A percentile compares a stretch with the other conserved stretches of the same genome.
Evolutionary conservation across 2,888 invertebrate species (phyloP).

Genomic region (Conops quadrifasciatus): DNA sequence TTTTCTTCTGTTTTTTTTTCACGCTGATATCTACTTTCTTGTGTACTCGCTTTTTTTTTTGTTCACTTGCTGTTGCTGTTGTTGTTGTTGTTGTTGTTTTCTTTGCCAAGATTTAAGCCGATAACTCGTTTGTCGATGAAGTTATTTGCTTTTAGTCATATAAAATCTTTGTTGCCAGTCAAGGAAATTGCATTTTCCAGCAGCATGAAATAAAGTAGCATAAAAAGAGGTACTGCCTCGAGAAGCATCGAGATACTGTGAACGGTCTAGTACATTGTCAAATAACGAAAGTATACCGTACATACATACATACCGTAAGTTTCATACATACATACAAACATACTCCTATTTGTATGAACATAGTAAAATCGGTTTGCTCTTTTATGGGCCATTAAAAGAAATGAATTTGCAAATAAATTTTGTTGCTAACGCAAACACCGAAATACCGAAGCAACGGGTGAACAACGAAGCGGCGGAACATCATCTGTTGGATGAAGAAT

Average conservation of each 20-base stretch:
- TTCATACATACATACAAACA: conserved; percentile 24
- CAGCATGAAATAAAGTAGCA: conserved; percentile 52
- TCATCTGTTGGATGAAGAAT: too few species aligned
- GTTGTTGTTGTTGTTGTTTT: neutral
- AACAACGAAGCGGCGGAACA: neutral
- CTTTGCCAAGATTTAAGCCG: too few species aligned
- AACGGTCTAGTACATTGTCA: too few species aligned
- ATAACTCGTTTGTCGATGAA: conserved; percentile 12
- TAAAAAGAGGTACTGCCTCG: conserved; percentile 31
- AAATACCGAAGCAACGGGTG: neutral
- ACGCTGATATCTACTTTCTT: neutral
- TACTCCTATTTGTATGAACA: neutral
- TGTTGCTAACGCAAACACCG: conserved; percentile 42
- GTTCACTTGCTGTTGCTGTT: neutral
- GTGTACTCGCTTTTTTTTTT: neutral
- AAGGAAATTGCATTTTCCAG: conserved; percentile 59
- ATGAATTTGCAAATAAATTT: conserved; percentile 58
- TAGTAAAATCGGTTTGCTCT: conserved; percentile 40
- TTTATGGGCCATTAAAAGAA: conserved; percentile 52
- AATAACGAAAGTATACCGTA: conserved; percentile 3
- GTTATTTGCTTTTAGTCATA: conserved; percentile 15
- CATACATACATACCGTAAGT: conserved; percentile 12
- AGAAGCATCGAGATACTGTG: too few species aligned
- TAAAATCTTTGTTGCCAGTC: conserved; percentile 12
- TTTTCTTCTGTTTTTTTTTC: neutral